Base-by-base conservation (phyloP, 2,888 invertebrate genomes). In the Neocrepidodera transversa region DNA sequence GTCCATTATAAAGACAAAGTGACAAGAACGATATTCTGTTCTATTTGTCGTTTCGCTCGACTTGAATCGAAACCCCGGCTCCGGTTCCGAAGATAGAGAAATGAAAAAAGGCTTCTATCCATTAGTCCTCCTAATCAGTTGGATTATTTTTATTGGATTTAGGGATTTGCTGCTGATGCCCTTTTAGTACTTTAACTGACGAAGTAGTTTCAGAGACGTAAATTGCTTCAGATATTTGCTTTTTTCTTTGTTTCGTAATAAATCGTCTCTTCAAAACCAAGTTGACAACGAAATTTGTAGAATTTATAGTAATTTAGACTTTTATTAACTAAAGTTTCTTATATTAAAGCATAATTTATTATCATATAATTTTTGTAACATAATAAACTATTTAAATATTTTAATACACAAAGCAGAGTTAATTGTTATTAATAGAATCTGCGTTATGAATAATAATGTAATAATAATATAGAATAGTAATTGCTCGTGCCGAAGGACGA, bases 101-200 rank as follows among this genome's bases (percentile, higher is more conserved):
- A 52, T 45, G 42, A 56, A 56, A 62, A 56, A 45, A 43, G 54
- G 48, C 43, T 58, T 58, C 36, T 49, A 56, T 62, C 58, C 62
- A 62, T 62, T 62, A 62, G 49, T 54, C 55, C 38, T 38, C 17
- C 38, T 42, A 47, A 62, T 62, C 58, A 55, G 40, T 11, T 32
- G 55, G 62, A 58, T 62, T 62, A 58, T 54, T 62, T 49, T 59
- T 56, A 58, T 61, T 61, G 53, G 57, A 36, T 47, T 47, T 43
- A 8, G 20, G 58, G 51, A 54, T 58, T 58, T 53, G 40, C 52
- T 53, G 42, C 17, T 38, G 38, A 38, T 17, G 38, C 10, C 17
- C 38, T 38, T 38, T 38, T 38, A n/a, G 38, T 38, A 38, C 16
- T 16, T 38, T 38, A 38, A 38, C 11, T 32, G 32, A 32, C 32